Percentiles rank a stretch among this genome's conserved stretches.
phyloP scores from a whole-genome alignment of 2,797 vertebrate genomes.

The Hippopotamyrus pictus region DNA sequence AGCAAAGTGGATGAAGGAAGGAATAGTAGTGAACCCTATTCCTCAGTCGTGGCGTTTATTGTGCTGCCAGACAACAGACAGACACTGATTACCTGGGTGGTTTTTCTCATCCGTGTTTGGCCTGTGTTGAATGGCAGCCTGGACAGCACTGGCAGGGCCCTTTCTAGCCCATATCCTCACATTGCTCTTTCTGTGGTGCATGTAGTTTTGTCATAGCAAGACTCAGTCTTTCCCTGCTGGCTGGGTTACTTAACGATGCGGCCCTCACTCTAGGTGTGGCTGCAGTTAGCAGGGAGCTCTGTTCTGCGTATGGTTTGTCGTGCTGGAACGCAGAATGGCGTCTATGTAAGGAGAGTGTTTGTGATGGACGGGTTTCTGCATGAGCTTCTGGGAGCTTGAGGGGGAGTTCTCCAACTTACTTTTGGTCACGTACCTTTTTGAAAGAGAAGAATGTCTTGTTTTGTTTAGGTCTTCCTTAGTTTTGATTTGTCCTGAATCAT shows the following conservation, averaged over 20 bases:
- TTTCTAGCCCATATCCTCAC: neutral
- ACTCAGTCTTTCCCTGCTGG: neutral
- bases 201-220: neutral
- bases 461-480: conserved; percentile 1
- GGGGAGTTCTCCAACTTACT: neutral
- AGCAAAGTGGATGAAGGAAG: neutral
- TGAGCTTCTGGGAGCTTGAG: neutral
- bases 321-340: neutral
- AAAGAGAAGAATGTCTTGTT: neutral
- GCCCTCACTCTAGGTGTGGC: neutral
- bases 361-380: neutral
- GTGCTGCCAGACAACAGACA: neutral
- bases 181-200: neutral
- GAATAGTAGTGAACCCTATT: neutral
- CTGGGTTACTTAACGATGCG: neutral
- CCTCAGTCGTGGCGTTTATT: neutral
- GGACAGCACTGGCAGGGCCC: neutral
- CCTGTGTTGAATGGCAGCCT: neutral
- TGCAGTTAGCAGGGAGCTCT: neutral
- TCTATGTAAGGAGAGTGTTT: neutral
- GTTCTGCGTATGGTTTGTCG: neutral
- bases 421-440: neutral
- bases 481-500: neutral
- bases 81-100: neutral
- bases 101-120: neutral